Conservation (phyloP, 2,797 vertebrate species). For the Hirundo rustica region DNA sequence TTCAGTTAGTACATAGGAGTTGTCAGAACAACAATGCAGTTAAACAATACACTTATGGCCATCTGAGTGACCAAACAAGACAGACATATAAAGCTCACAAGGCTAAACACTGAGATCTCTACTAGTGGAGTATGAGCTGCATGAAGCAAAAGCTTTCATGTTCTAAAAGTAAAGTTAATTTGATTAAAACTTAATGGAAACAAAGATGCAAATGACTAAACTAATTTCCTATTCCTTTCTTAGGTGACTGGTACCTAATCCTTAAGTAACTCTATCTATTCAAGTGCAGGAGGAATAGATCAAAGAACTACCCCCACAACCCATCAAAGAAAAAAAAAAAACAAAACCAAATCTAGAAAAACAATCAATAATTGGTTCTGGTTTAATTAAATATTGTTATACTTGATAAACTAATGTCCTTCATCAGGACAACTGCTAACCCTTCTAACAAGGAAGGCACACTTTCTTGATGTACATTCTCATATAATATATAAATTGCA, state of each 20-base stretch:
- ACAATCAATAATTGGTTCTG: background rate
- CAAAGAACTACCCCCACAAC: accelerated
- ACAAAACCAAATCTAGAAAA: background rate
- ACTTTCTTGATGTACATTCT: background rate
- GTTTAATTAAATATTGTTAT: background rate
- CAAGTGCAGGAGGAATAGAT: background rate
- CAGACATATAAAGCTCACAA: background rate
- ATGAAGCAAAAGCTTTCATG: background rate
- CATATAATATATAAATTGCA: background rate
- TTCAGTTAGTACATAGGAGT: background rate
- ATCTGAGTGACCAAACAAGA: background rate
- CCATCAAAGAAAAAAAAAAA: background rate
- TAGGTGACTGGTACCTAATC: background rate
- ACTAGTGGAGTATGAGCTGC: background rate
- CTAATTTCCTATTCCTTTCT: background rate
- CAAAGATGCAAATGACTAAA: background rate
- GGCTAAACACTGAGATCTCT: background rate
- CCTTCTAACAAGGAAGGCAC: background rate
- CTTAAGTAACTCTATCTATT: background rate
- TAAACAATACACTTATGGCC: background rate
- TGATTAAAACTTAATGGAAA: background rate
- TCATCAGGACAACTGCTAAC: background rate
- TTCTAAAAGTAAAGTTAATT: conserved; percentile 7
- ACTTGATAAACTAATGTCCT: background rate
- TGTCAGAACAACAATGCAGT: background rate